A percentile compares a stretch with the other conserved stretches of the same genome.
phyloP scores from a whole-genome alignment of 2,888 invertebrate species.

The Synergus gifuensis region DNA sequence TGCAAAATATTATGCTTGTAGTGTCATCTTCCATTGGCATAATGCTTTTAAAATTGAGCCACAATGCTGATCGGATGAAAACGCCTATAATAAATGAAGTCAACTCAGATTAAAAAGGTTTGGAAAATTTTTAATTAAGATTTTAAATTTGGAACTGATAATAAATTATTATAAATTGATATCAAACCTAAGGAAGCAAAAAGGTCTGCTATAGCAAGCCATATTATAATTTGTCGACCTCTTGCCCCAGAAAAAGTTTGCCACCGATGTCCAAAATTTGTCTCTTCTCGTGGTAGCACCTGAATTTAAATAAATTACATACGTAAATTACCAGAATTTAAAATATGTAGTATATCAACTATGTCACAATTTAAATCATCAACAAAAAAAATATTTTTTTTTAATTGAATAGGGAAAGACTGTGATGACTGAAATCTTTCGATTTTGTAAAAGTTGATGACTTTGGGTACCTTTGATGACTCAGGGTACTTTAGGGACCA shows the following conservation, averaged over 20 bases:
- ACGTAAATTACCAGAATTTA: no score
- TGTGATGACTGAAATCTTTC: no score
- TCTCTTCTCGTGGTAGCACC: conserved; percentile 83
- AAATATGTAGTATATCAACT: neutral
- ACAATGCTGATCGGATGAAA: conserved; percentile 83
- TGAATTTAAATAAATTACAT: conserved; percentile 66
- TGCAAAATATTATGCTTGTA: conserved; percentile 85
- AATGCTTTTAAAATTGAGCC: conserved; percentile 84
- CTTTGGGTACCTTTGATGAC: no score
- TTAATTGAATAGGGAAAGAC: no score
- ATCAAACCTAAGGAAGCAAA: conserved; percentile 86
- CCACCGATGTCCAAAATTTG: conserved; percentile 79
- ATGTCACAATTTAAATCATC: no score
- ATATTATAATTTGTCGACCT: conserved; percentile 86
- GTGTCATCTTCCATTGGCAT: conserved; percentile 84
- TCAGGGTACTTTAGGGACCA: neutral
- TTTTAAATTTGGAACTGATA: no score
- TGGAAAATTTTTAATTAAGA: conserved; percentile 44
- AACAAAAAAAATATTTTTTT: no score
- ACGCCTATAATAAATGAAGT: conserved; percentile 80
- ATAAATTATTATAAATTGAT: conserved; percentile 40
- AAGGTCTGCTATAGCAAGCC: conserved; percentile 89
- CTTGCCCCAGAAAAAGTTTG: conserved; percentile 82
- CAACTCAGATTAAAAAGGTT: conserved; percentile 48
- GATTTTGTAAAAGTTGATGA: no score